Conservation (phyloP, 1,140 invertebrate genomes). For the Aphaenogaster rudis region DNA sequence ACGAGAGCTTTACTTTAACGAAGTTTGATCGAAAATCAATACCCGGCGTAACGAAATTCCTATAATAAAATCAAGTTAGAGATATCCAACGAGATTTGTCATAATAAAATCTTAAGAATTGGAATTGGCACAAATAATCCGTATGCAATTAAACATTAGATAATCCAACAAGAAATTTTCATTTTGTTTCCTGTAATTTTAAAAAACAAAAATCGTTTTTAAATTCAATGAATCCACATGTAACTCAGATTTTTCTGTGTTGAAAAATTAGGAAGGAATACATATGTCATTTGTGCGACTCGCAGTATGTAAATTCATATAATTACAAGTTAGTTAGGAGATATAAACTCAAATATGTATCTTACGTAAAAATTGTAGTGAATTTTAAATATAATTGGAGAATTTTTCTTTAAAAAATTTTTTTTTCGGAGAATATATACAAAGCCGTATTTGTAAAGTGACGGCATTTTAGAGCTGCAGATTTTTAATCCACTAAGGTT, state of each 20-base stretch:
- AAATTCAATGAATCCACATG: background rate
- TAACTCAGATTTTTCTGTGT: background rate
- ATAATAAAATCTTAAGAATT: constrained; percentile 36
- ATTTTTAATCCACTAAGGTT: background rate
- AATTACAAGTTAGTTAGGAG: background rate
- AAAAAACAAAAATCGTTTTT: background rate
- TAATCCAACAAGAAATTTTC: background rate
- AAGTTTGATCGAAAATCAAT: constrained; percentile 56
- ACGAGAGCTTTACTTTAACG: constrained; percentile 52
- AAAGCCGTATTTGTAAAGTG: background rate
- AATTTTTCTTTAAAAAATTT: background rate
- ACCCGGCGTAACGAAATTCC: constrained; percentile 28
- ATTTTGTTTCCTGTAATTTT: background rate
- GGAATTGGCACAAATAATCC: constrained; percentile 6
- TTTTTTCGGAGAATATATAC: background rate
- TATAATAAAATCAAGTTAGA: constrained; percentile 47
- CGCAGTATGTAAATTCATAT: background rate
- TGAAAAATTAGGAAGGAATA: background rate
- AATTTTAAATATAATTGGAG: background rate
- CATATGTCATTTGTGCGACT: too few species aligned
- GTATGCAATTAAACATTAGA: background rate
- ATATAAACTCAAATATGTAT: background rate
- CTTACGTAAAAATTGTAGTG: background rate
- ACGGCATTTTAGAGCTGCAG: background rate
- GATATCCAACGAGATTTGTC: constrained; percentile 20